Evolutionary conservation across 2,888 invertebrate genomes (phyloP), one percentile per base, ranked within the genome.

Genomic region (Colostygia pectinataria): DNA sequence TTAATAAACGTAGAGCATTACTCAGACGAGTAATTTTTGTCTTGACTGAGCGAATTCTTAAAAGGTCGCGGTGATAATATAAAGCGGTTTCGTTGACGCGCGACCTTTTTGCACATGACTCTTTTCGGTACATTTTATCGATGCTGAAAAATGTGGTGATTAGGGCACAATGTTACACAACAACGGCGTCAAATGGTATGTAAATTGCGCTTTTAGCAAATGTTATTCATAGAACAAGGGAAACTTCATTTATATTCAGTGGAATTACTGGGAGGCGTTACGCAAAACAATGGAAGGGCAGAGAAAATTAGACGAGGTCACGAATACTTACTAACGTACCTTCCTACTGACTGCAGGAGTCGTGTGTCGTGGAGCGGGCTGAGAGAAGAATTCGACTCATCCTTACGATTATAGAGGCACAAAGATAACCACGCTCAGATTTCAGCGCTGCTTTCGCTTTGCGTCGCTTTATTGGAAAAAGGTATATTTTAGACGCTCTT

Each of bases 171-270:
- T 71, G 71, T 33, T 44, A 53, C 62, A 71, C 57, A 66, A 60
- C 59, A 68, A 66, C 65, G 59, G 61, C 63, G 65, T 63, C 63
- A 67, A 71, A 74, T 66, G 71, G 77, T 63, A 82, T 82, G 77
- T 74, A 83, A 82, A 82, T 83, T 71, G 71, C 53, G 64, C 68
- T 79, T 72, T 75, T 72, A 74, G 76, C 61, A 78, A 83, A 83
- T 83, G 74, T 83, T 84, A 84, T 84, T 81, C 82, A 82, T 82
- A 76, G 81, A 79, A 77, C 66, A 74, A 72, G 77, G 71, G 71
- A 67, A 79, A 72, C 71, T 78, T 82, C 76, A 80, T 85, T 81
- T 83, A 81, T 80, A 83, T 83, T 80, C 81, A 80, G 75, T 63
- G 62, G 77, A 77, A 83, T 81, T 78, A 82, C 74, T 70, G 63